Conservation (phyloP, 1,140 invertebrate species). For the Eueides isabella region DNA sequence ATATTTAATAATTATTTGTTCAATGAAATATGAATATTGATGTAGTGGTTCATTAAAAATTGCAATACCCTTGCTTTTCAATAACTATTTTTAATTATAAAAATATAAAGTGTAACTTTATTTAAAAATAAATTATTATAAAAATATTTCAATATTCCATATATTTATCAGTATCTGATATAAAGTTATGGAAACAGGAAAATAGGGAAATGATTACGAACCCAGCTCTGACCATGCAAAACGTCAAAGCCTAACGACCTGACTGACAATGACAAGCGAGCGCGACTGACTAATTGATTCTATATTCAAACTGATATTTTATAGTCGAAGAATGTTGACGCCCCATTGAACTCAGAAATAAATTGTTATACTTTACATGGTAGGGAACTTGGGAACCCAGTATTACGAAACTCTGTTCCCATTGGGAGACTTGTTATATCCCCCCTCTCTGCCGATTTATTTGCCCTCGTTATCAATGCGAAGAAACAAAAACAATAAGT, state of each 20-base stretch:
- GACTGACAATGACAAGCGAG: conserved; percentile 37
- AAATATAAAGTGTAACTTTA: not conserved
- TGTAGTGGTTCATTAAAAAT: too few species aligned
- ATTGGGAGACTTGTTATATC: too few species aligned
- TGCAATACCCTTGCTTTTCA: too few species aligned
- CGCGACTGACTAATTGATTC: conserved; percentile 37
- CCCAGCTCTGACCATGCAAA: conserved; percentile 22
- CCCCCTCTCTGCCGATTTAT: too few species aligned
- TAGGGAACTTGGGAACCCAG: too few species aligned
- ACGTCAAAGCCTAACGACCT: conserved; percentile 34
- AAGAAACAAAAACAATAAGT: too few species aligned
- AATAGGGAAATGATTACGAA: not conserved
- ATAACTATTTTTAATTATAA: too few species aligned
- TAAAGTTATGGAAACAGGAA: not conserved
- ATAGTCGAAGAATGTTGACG: conserved; percentile 15
- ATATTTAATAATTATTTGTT: too few species aligned
- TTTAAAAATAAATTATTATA: too few species aligned
- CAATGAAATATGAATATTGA: too few species aligned
- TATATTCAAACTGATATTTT: conserved; percentile 26
- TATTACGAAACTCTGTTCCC: too few species aligned
- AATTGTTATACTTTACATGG: not conserved
- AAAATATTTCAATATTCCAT: not conserved
- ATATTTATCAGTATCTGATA: not conserved
- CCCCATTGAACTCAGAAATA: not conserved
- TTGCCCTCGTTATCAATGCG: too few species aligned